A percentile compares a stretch with the other conserved stretches of the same genome.
phyloP scores from a whole-genome alignment of 1,140 invertebrate genomes.

The Bombyx mandarina region DNA sequence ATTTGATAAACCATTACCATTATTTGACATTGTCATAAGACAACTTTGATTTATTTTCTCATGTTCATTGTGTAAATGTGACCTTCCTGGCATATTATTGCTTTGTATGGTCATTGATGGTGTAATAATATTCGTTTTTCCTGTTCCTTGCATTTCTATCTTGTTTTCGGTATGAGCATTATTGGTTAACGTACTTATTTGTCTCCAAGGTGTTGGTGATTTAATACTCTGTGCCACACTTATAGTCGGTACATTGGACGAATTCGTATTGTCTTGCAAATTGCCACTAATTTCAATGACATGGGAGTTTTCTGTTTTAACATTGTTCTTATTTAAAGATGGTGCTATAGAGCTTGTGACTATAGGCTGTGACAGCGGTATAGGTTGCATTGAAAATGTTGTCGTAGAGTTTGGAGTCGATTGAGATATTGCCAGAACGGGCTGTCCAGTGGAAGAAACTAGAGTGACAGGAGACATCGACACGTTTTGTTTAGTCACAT shows the following conservation, averaged over 20 bases:
- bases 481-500: slow-evolving; percentile 26
- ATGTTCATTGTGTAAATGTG: slow-evolving; percentile 38
- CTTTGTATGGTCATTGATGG: slow-evolving; percentile 40
- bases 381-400: slow-evolving; percentile 57
- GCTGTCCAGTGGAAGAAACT: slow-evolving; percentile 56
- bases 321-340: slow-evolving; percentile 41
- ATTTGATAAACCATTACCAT: slow-evolving; percentile 32
- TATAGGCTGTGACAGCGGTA: slow-evolving; percentile 60
- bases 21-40: slow-evolving; percentile 43
- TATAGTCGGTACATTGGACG: slow-evolving; percentile 51
- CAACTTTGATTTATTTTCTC: slow-evolving; percentile 55
- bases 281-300: slow-evolving; percentile 64
- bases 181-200: slow-evolving; percentile 32
- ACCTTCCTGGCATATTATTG: slow-evolving; percentile 32
- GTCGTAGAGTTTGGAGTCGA: slow-evolving; percentile 49
- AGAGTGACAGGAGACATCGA: slow-evolving; percentile 57
- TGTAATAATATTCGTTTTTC: slow-evolving; percentile 33
- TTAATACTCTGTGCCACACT: slow-evolving; percentile 62
- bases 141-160: slow-evolving; percentile 42
- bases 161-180: slow-evolving; percentile 37
- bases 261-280: slow-evolving; percentile 50
- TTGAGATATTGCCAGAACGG: slow-evolving; percentile 62
- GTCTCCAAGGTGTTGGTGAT: slow-evolving; percentile 59
- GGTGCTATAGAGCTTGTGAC: slow-evolving; percentile 61
- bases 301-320: slow-evolving; percentile 61